Evolutionary conservation across 1,140 invertebrate genomes (phyloP).

Genomic region (Drosophila mauritiana): DNA sequence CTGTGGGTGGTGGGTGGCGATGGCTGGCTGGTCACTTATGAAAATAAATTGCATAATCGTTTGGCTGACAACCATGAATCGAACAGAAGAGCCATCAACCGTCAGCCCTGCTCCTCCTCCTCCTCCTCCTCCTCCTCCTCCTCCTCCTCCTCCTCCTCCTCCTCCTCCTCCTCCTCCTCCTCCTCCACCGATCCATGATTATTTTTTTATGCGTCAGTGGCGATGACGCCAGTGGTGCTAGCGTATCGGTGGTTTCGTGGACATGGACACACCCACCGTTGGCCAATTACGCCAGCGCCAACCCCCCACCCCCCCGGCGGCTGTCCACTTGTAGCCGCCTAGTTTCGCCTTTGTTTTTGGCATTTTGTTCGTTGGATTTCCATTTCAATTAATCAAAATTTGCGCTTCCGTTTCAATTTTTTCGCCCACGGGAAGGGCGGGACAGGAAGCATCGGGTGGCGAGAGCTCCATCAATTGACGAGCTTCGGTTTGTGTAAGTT

Average conservation of each 20-base stretch:
- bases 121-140: not conserved
- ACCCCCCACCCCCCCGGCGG: not conserved
- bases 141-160: not conserved
- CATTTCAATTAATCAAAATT: constrained; percentile 76
- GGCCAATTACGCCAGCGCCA: constrained; percentile 47
- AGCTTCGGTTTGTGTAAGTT: constrained; percentile 51
- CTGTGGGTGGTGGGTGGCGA: not conserved
- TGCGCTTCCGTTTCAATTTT: constrained; percentile 65
- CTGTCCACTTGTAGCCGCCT: not conserved
- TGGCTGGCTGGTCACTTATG: constrained; percentile 16
- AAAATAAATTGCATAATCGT: constrained; percentile 70
- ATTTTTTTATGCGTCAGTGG: constrained; percentile 62
- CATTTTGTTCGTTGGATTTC: constrained; percentile 40
- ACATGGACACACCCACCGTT: constrained; percentile 50
- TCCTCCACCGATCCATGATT: not conserved
- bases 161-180: not conserved
- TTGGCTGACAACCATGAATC: constrained; percentile 66
- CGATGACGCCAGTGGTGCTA: constrained; percentile 67
- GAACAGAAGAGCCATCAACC: constrained; percentile 32
- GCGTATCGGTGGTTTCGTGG: constrained; percentile 9
- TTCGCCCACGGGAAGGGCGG: not conserved
- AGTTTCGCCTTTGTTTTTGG: constrained; percentile 6
- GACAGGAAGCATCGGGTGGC: constrained; percentile 4
- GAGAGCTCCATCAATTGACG: constrained; percentile 57
- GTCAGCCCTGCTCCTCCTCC: not conserved